phyloP scores from a whole-genome alignment of 2,113 vertebrate genomes.

The Lamprotornis superbus region DNA sequence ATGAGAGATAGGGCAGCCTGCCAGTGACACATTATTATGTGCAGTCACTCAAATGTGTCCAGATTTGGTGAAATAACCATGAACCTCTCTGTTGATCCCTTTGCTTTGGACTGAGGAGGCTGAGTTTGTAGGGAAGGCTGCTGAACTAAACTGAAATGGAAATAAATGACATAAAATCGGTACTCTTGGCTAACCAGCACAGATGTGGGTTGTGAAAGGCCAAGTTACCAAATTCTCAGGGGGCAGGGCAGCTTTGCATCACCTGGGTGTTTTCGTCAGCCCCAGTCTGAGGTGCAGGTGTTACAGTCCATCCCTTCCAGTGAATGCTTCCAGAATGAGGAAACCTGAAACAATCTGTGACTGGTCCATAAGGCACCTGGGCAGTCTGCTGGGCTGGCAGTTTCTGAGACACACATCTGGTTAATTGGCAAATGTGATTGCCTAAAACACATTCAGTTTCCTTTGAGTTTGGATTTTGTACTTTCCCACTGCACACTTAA shows the following conservation, averaged over 20 bases:
- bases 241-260: not conserved
- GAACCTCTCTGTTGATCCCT: not conserved
- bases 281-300: not conserved
- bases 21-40: fast-evolving
- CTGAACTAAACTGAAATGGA: not conserved
- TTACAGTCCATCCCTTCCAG: not conserved
- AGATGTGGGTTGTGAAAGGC: not conserved
- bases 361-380: not conserved
- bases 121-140: not conserved
- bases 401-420: not conserved
- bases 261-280: fast-evolving
- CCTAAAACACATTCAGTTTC: not conserved
- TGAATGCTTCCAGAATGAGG: not conserved
- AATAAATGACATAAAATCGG: not conserved
- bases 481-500: not conserved
- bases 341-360: not conserved
- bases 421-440: not conserved
- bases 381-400: not conserved
- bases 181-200: not conserved
- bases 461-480: not conserved
- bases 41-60: not conserved
- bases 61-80: not conserved
- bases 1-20: not conserved
- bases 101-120: not conserved
- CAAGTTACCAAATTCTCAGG: not conserved